Evolutionary conservation across 2,797 vertebrate species (phyloP).

Genomic region (Yasuhikotakia modesta): DNA sequence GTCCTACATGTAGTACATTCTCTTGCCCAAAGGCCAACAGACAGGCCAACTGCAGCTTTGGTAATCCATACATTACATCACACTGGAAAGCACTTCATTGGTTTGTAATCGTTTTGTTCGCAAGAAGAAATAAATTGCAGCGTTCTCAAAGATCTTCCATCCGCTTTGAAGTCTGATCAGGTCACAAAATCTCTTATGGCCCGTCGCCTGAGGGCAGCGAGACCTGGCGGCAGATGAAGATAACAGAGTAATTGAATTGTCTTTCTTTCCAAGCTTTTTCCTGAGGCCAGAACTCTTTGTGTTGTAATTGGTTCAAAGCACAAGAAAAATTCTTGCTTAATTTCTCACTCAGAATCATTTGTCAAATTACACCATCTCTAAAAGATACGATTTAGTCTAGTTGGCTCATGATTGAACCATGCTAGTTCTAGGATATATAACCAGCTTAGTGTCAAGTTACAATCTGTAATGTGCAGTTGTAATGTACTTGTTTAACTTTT

Average conservation of each 20-base stretch:
- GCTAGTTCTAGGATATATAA: too few relatives aligned
- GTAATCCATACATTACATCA: not conserved
- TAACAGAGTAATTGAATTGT: slow-evolving; percentile 66
- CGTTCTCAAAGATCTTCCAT: slow-evolving; percentile 59
- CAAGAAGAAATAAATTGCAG: not conserved
- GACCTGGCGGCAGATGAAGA: slow-evolving; percentile 62
- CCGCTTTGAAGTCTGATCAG: slow-evolving; percentile 63
- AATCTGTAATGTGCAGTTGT: too few relatives aligned
- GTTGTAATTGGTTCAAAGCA: slow-evolving; percentile 39
- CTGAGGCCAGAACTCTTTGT: slow-evolving; percentile 48
- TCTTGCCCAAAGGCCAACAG: too few relatives aligned
- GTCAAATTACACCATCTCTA: not conserved
- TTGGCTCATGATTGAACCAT: too few relatives aligned
- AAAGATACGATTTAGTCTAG: too few relatives aligned
- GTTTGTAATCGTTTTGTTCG: not conserved
- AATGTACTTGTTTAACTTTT: not conserved
- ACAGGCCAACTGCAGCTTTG: not conserved
- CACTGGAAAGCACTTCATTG: slow-evolving; percentile 59
- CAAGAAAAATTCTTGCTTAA: slow-evolving; percentile 51
- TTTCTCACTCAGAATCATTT: slow-evolving; percentile 57
- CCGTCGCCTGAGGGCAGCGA: slow-evolving; percentile 58
- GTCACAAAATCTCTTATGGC: slow-evolving; percentile 71
- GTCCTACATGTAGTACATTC: too few relatives aligned
- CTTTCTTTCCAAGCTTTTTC: slow-evolving; percentile 60
- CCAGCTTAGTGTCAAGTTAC: too few relatives aligned